Conservation (phyloP, 2,888 invertebrate species). For the Dynastes tityus region DNA sequence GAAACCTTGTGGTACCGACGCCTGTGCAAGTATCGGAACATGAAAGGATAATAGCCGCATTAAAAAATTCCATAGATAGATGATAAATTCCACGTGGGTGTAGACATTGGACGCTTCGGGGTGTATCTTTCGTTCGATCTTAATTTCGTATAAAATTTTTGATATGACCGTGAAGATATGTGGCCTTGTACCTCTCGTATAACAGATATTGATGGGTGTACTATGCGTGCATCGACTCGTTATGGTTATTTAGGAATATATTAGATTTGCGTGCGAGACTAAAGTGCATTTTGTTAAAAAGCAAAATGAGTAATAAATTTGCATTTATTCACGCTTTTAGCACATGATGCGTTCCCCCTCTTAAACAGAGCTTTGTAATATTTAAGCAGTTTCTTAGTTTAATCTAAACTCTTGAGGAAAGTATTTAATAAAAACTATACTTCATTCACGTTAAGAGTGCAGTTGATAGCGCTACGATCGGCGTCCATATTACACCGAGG, state of each 20-base stretch:
- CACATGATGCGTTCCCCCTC: background rate
- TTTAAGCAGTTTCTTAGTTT: no score
- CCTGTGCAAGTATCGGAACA: constrained; percentile 42
- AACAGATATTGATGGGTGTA: constrained; percentile 21
- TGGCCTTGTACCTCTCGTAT: constrained; percentile 13
- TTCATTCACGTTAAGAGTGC: no score
- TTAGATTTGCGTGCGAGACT: constrained; percentile 15
- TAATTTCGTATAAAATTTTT: constrained; percentile 48
- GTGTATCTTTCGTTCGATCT: constrained; percentile 46
- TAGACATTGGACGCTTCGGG: constrained; percentile 55
- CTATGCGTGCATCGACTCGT: constrained; percentile 6
- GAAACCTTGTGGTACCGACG: constrained; percentile 5
- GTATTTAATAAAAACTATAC: no score
- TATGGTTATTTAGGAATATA: constrained; percentile 17
- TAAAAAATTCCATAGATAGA: constrained; percentile 68
- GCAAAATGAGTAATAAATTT: background rate
- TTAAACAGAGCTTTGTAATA: no score
- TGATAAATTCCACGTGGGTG: constrained; percentile 65
- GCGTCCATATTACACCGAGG: no score
- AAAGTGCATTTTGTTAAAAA: background rate
- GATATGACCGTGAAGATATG: constrained; percentile 32
- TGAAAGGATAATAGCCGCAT: constrained; percentile 65
- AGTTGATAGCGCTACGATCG: no score
- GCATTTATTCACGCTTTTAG: background rate
- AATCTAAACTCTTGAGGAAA: no score